Base-by-base conservation (phyloP, 2,113 vertebrate genomes). In the Lampris incognitus region DNA sequence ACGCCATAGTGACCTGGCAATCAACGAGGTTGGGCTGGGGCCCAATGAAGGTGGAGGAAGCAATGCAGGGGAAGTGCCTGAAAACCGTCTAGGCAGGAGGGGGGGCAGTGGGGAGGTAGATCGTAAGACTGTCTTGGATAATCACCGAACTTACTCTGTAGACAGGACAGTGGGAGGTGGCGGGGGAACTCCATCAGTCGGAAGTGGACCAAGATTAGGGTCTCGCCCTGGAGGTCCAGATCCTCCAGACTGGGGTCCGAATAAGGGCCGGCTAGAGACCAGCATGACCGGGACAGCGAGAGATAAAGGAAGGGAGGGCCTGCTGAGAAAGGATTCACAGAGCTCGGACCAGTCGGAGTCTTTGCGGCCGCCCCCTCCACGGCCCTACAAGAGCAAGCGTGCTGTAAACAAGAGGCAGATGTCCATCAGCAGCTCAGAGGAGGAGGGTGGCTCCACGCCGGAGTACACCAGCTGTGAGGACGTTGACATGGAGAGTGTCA, bases 391-490 rank as follows among this genome's bases (percentile, higher is more conserved):
- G 92, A 89, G 95, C 88, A 97, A 96, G 87, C 93, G 96, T 78
- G 96, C 96, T 46, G 94, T 95, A 87, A 98, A 97, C 92, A 97
- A 95, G 94, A 94, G 97, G 87, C 98, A 98, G 94, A 98, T 99
- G 97, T 99, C 98, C 72, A 97, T 99, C 93, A 99, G 98, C 94
- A 99, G 98, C 94, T 99, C 98, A 46, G 97, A 99, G 92, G 98
- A 99, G 92, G 98, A 99, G 94, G 97, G 97, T 77, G 97, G 97
- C 87, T 99, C 98, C 80, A 99, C 97, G 78, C 98, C 98, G 36
- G 98, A 99, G 94, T 99, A 98, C 94, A 99, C 97, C 89, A 99
- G 98, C 93, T 99, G 98, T 91, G 98, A 99, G 93, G 98, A 99
- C 89, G 96, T 97, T 90, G 97, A 99, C 94, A 96, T 98, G 88